Conservation (phyloP, 1,140 invertebrate genomes). For the Diuraphis noxia region DNA sequence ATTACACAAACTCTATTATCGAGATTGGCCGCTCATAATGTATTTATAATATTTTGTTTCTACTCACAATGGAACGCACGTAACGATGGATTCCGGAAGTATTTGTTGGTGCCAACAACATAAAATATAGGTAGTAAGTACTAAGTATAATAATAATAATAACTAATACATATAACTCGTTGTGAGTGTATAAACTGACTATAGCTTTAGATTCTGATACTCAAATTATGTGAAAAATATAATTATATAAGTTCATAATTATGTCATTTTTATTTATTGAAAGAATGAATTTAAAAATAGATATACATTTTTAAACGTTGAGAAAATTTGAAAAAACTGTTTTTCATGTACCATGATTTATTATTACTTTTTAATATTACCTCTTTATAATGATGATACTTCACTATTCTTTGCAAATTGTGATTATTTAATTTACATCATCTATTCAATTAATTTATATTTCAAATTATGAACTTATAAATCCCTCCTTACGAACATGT, state of each 20-base stretch:
- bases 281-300: no score
- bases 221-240: background rate
- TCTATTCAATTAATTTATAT: no score
- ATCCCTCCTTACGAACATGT: no score
- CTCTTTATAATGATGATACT: background rate
- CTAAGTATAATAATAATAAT: no score
- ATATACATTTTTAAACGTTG: background rate
- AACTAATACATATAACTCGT: background rate
- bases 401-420: background rate
- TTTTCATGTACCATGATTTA: background rate
- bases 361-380: background rate
- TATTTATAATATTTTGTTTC: conserved; percentile 12
- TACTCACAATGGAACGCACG: background rate
- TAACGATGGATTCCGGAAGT: background rate
- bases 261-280: background rate
- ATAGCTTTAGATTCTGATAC: background rate
- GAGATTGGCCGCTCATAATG: background rate
- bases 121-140: no score
- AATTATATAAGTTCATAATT: background rate
- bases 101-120: background rate
- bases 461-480: no score
- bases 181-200: no score
- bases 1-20: background rate
- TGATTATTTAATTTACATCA: no score
- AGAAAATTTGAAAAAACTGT: background rate